Evolutionary conservation across 2,113 vertebrate species (phyloP).

Genomic region (Sarotherodon lohbergeri): DNA sequence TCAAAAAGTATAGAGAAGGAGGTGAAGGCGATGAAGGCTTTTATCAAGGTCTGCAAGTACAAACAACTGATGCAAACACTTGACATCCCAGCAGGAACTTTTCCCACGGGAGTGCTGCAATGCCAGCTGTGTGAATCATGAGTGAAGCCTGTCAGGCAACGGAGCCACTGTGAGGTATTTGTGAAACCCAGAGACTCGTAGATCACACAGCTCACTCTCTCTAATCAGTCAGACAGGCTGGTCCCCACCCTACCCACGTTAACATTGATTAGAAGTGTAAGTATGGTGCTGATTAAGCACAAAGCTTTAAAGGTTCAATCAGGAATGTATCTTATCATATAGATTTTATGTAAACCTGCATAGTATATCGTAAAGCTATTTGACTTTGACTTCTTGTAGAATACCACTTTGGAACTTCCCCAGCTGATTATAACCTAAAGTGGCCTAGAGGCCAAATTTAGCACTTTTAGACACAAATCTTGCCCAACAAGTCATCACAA

Average conservation of each 20-base stretch:
- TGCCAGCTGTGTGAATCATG: constrained; percentile 36
- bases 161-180: not conserved
- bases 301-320: constrained; percentile 20
- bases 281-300: constrained; percentile 52
- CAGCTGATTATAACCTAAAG: not conserved
- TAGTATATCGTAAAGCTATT: not conserved
- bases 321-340: not conserved
- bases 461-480: not conserved
- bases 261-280: constrained; percentile 37
- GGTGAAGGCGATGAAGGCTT: not conserved
- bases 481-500: not conserved
- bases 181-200: not conserved
- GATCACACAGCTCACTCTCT: not conserved
- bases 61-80: constrained; percentile 45
- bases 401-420: not conserved
- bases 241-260: not conserved
- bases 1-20: not conserved
- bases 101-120: not conserved
- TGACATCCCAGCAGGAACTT: constrained; percentile 26
- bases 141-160: constrained; percentile 32
- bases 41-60: constrained; percentile 23
- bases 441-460: not conserved
- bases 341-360: constrained; percentile 9
- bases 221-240: constrained; percentile 14
- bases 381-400: constrained; percentile 12